phyloP scores from a whole-genome alignment of 1,140 invertebrate genomes.

The Drosophila melanogaster region DNA sequence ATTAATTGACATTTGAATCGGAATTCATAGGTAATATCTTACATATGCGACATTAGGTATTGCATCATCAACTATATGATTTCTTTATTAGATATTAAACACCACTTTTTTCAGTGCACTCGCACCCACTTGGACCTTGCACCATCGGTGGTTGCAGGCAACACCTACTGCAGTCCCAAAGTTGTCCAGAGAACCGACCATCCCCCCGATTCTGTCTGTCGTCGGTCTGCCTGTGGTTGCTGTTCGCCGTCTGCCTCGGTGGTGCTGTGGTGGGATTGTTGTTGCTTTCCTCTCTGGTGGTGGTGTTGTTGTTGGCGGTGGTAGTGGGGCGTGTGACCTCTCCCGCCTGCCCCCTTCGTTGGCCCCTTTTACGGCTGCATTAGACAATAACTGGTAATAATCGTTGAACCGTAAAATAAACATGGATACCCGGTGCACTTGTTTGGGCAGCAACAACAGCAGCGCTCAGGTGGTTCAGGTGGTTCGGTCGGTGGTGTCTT shows the following conservation, averaged over 20 bases:
- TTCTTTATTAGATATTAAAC: too few relatives aligned
- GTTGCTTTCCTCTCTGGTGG: neutral
- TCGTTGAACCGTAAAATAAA: slow-evolving; percentile 83
- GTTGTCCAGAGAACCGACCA: slow-evolving; percentile 36
- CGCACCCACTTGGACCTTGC: slow-evolving; percentile 46
- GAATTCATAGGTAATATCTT: neutral
- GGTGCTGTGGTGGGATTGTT: neutral
- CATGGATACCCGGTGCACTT: slow-evolving; percentile 80
- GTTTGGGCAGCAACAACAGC: slow-evolving; percentile 70
- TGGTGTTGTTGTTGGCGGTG: slow-evolving; percentile 13
- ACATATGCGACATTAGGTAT: too few relatives aligned
- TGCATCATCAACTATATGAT: too few relatives aligned
- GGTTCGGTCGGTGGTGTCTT: slow-evolving; percentile 52
- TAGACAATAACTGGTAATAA: slow-evolving; percentile 83
- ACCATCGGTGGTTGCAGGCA: slow-evolving; percentile 62
- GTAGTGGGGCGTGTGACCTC: slow-evolving; percentile 27
- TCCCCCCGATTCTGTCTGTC: slow-evolving; percentile 25
- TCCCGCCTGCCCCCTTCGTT: slow-evolving; percentile 17
- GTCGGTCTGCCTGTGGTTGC: slow-evolving; percentile 52
- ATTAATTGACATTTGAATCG: too few relatives aligned
- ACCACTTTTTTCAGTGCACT: slow-evolving; percentile 17
- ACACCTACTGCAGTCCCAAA: slow-evolving; percentile 61
- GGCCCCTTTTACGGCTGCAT: slow-evolving; percentile 70
- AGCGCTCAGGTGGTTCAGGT: slow-evolving; percentile 60
- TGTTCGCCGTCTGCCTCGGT: slow-evolving; percentile 32